Percentiles rank a stretch among this genome's conserved stretches.
Evolutionary conservation across 2,113 vertebrate species (phyloP).

Genomic region (Cryptoleucopteryx plumbea): DNA sequence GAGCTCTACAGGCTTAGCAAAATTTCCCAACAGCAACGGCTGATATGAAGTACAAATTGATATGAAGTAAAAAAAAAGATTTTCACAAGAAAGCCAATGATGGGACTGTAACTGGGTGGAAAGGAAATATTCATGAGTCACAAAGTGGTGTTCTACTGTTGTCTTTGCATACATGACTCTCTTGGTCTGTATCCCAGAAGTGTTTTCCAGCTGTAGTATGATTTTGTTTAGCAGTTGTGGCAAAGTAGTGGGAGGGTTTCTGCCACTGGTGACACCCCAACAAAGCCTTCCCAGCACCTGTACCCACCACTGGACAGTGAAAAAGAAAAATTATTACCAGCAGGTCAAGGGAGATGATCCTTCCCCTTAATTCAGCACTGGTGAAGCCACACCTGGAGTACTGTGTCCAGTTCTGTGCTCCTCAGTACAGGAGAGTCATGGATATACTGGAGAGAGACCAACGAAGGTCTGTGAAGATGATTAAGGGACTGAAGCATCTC

Average conservation of each 20-base stretch:
- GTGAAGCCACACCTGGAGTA: not conserved
- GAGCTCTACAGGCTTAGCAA: not conserved
- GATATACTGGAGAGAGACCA: not conserved
- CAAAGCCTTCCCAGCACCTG: not conserved
- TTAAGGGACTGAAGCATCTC: not conserved
- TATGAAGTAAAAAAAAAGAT: not conserved
- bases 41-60: not conserved
- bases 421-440: not conserved
- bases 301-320: not conserved
- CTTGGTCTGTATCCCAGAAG: not conserved
- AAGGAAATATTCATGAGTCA: not conserved
- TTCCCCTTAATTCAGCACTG: not conserved
- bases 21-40: not conserved
- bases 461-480: fast-evolving
- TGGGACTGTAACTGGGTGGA: not conserved
- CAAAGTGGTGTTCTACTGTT: not conserved
- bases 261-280: not conserved
- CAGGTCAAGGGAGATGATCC: not conserved
- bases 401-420: not conserved
- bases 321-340: not conserved
- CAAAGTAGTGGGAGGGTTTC: not conserved
- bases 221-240: not conserved
- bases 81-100: not conserved
- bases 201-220: not conserved
- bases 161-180: not conserved